These are phyloP conservation scores for Lagopus muta DNA, from an alignment of 2,113 vertebrate genomes.

Conservation along the genomic window DNA sequence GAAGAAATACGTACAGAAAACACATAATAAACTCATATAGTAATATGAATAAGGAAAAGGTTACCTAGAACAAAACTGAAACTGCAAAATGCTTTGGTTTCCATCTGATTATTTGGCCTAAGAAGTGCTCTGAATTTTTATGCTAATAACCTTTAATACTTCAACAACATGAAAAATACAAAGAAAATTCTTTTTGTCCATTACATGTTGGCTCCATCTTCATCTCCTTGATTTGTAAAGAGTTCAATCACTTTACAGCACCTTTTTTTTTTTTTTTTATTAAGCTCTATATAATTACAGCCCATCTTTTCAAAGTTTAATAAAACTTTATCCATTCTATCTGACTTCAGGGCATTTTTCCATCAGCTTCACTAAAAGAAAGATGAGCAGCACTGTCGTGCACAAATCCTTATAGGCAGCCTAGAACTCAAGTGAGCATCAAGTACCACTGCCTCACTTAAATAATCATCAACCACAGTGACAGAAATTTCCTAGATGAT, in stretches of 20 bases:
- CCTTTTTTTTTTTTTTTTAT: neutral
- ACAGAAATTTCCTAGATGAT: neutral
- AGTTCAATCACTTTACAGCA: neutral
- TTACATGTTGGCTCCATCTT: neutral
- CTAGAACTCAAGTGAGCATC: neutral
- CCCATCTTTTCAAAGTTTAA: neutral
- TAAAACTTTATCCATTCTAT: neutral
- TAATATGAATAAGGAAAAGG: neutral
- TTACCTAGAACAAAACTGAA: accelerated
- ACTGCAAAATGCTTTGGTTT: neutral
- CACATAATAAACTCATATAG: too few relatives aligned
- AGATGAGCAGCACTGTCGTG: neutral
- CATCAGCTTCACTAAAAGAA: neutral
- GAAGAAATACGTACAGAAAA: accelerated
- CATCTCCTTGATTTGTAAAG: neutral
- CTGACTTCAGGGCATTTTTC: neutral
- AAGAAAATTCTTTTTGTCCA: neutral
- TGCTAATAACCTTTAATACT: neutral
- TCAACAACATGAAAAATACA: neutral
- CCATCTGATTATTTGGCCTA: neutral
- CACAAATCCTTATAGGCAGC: neutral
- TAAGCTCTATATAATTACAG: neutral
- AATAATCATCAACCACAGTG: neutral
- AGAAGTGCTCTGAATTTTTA: accelerated
- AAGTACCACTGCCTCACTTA: neutral